Evolutionary conservation across 2,797 vertebrate genomes (phyloP).

Genomic region (Sebastes diploproa): DNA sequence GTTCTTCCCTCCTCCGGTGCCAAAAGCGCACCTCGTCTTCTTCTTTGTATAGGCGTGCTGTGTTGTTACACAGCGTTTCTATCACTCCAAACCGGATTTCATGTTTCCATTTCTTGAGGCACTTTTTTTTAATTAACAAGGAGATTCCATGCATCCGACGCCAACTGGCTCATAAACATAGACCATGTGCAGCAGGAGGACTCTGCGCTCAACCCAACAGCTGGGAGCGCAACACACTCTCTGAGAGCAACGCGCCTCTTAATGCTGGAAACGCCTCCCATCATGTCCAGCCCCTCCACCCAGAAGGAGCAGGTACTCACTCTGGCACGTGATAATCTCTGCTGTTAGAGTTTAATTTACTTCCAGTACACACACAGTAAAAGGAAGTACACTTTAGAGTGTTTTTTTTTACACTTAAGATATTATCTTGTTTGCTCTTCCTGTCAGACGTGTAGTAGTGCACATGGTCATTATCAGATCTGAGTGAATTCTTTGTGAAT

Average conservation of each 20-base stretch:
- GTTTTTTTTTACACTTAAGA: background rate
- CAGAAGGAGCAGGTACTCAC: slow-evolving; percentile 38
- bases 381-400: background rate
- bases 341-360: background rate
- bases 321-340: background rate
- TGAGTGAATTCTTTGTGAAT: slow-evolving; percentile 12
- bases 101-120: background rate
- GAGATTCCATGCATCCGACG: too few species aligned
- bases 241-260: background rate
- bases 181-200: background rate
- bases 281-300: background rate
- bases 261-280: slow-evolving; percentile 38
- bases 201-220: slow-evolving; percentile 1
- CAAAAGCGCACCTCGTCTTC: slow-evolving; percentile 31
- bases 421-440: background rate
- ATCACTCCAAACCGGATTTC: background rate
- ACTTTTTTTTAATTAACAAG: background rate
- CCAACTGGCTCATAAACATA: background rate
- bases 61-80: slow-evolving; percentile 12
- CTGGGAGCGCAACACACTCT: slow-evolving; percentile 17
- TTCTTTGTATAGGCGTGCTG: background rate
- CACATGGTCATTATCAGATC: background rate
- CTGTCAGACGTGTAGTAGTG: background rate
- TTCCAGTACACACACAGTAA: background rate
- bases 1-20: slow-evolving; percentile 20